phyloP scores from a whole-genome alignment of 2,888 invertebrate genomes.

The Drosophila affinis region DNA sequence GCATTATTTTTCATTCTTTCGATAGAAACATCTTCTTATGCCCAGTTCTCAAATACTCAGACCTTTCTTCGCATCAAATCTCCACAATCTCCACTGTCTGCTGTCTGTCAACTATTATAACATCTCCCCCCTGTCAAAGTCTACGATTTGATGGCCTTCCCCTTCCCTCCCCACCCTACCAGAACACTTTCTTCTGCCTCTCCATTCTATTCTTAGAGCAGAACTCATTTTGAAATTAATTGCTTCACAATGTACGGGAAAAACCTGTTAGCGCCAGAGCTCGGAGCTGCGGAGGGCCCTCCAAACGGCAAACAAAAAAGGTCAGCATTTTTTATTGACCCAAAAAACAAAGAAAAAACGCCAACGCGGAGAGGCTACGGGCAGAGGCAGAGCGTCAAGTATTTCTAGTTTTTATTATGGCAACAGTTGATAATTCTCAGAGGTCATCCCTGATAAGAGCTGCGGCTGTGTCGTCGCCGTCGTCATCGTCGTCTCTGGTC shows the following conservation, averaged over 20 bases:
- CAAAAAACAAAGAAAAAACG: constrained; percentile 40
- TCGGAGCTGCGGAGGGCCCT: constrained; percentile 25
- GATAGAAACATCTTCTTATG: background rate
- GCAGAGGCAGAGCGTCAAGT: constrained; percentile 26
- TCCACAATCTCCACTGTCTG: background rate
- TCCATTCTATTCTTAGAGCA: constrained; percentile 19
- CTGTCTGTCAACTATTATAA: background rate
- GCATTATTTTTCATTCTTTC: background rate
- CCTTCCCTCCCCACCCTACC: no score
- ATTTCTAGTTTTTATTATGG: constrained; percentile 39
- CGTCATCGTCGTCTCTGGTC: background rate
- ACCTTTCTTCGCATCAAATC: background rate
- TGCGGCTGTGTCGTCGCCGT: constrained; percentile 9
- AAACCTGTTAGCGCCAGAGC: constrained; percentile 48
- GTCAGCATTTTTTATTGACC: constrained; percentile 62
- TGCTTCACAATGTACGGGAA: constrained; percentile 42
- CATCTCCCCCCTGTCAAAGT: background rate
- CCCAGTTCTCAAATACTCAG: no score
- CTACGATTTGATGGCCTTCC: constrained; percentile 4
- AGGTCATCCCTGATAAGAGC: constrained; percentile 58
- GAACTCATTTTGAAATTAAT: constrained; percentile 42
- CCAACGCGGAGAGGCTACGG: background rate
- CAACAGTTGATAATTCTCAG: constrained; percentile 51
- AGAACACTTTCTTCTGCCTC: constrained; percentile 2
- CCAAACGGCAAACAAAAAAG: constrained; percentile 48